Conservation (phyloP, 2,888 invertebrate genomes). For the Lepeophtheirus nordmannii region DNA sequence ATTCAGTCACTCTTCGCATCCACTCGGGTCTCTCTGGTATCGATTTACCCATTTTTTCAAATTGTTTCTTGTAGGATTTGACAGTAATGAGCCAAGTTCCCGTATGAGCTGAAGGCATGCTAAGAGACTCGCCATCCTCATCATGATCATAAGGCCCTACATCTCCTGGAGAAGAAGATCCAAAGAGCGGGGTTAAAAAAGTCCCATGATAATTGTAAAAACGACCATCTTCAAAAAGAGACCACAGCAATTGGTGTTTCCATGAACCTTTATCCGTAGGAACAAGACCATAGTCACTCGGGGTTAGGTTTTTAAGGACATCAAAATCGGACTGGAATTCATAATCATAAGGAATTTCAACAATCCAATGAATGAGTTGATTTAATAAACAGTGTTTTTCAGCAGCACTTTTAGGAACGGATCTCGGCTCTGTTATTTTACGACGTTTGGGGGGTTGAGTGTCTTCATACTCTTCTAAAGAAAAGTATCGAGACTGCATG, state of each 20-base stretch:
- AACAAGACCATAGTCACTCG: neutral
- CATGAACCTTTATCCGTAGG: neutral
- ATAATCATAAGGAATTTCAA: neutral
- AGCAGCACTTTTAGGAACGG: neutral
- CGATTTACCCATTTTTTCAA: neutral
- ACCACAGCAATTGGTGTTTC: neutral
- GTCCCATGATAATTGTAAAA: neutral
- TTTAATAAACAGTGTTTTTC: neutral
- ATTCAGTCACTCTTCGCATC: constrained; percentile 2
- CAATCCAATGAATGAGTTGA: neutral
- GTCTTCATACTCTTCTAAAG: neutral
- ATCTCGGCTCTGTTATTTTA: neutral
- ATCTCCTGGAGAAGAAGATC: neutral
- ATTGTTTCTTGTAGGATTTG: neutral
- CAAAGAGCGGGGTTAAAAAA: neutral
- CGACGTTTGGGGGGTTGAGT: neutral
- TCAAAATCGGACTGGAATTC: neutral
- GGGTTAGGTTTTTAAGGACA: neutral
- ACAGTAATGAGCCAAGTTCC: neutral
- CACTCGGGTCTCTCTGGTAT: neutral
- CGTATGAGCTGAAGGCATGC: neutral
- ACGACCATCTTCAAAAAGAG: neutral
- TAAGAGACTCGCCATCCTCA: neutral
- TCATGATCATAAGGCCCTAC: no score
- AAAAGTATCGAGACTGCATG: neutral